Percentiles rank a stretch among this genome's conserved stretches.
These are phyloP conservation scores for Catocala nupta DNA, from an alignment of 2,888 invertebrate genomes.

Conservation along the genomic window DNA sequence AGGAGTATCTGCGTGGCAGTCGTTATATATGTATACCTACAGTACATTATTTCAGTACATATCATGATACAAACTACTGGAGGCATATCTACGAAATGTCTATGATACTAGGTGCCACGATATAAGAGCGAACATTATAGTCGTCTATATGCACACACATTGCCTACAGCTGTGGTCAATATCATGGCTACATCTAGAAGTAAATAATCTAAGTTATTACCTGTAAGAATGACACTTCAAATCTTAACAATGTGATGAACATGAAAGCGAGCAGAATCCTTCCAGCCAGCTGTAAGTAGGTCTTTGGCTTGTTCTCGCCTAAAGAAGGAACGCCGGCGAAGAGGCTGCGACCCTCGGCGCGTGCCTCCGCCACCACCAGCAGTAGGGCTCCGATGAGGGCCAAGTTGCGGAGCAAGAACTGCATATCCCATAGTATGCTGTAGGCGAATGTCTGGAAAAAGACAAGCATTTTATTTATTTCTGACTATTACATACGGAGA, in stretches of 20 bases:
- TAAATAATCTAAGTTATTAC: slow-evolving; percentile 66
- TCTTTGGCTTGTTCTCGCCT: slow-evolving; percentile 98
- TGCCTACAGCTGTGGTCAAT: no score
- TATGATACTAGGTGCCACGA: no score
- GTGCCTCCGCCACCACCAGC: slow-evolving; percentile 97
- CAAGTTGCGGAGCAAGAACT: slow-evolving; percentile 98
- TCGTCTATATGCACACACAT: no score
- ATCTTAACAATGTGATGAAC: slow-evolving; percentile 98
- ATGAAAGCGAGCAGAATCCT: slow-evolving; percentile 98
- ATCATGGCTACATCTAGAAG: no score
- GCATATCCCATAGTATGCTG: slow-evolving; percentile 99
- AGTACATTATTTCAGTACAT: no score
- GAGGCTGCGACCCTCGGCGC: slow-evolving; percentile 96
- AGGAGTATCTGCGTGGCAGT: no score
- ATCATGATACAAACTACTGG: no score
- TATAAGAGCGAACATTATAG: no score
- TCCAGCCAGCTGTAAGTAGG: slow-evolving; percentile 98
- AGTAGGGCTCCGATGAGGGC: slow-evolving; percentile 99
- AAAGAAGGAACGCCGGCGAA: slow-evolving; percentile 98
- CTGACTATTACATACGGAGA: no score
- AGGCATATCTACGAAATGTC: no score
- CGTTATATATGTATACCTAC: no score
- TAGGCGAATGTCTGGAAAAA: slow-evolving; percentile 94
- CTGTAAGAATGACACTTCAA: slow-evolving; percentile 96
- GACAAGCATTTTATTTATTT: no score